Percentiles rank a stretch among this genome's conserved stretches.
These are phyloP conservation scores for Leptinotarsa defecta DNA, from an alignment of 1,140 invertebrate genomes.

Conservation along the genomic window DNA sequence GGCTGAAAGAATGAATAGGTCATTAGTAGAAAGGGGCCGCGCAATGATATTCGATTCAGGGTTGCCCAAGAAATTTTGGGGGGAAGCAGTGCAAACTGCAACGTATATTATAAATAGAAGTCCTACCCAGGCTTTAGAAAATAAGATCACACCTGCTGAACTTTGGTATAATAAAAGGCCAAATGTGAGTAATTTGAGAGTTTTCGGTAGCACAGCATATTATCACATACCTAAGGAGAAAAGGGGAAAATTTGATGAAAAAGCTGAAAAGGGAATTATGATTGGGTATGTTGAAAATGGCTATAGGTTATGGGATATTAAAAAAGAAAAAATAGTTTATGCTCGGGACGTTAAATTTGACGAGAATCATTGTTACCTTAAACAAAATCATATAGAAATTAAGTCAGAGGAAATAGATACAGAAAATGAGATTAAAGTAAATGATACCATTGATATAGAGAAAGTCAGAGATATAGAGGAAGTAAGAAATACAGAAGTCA, in stretches of 20 bases:
- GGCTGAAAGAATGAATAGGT: constrained; percentile 56
- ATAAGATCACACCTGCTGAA: constrained; percentile 27
- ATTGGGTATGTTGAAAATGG: constrained; percentile 37
- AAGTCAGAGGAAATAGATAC: constrained; percentile 11
- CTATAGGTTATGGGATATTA: constrained; percentile 33
- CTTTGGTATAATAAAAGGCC: constrained; percentile 43
- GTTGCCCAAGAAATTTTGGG: constrained; percentile 38
- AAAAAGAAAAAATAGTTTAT: constrained; percentile 32
- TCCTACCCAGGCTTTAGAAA: background rate
- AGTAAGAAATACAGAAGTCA: constrained; percentile 11
- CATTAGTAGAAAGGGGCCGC: constrained; percentile 56
- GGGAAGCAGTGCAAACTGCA: constrained; percentile 33
- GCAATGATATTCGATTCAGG: constrained; percentile 45
- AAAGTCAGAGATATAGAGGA: constrained; percentile 14
- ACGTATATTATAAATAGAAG: constrained; percentile 28
- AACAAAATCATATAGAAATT: constrained; percentile 23
- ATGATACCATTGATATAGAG: constrained; percentile 11
- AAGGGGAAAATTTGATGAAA: constrained; percentile 41
- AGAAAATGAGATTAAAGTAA: constrained; percentile 17
- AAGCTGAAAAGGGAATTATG: constrained; percentile 40
- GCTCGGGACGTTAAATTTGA: constrained; percentile 35
- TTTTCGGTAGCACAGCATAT: constrained; percentile 48
- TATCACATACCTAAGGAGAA: constrained; percentile 45
- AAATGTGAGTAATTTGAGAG: constrained; percentile 43
- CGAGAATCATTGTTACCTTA: constrained; percentile 35